Percentiles rank a stretch among this genome's conserved stretches.
phyloP scores from a whole-genome alignment of 2,113 vertebrate genomes.

The Mormoops blainvillei region DNA sequence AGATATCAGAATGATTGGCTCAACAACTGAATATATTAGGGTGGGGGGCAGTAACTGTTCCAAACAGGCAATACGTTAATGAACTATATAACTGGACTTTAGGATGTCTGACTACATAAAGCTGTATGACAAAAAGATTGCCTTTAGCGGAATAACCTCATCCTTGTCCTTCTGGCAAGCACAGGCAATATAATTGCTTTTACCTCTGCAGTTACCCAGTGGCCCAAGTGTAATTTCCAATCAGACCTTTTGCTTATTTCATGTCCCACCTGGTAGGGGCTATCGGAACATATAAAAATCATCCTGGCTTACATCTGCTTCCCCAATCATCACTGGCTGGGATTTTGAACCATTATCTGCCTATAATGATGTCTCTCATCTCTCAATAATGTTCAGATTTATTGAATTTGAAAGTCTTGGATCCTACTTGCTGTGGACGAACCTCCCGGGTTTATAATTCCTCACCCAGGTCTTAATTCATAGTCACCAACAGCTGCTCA shows the following conservation, averaged over 20 bases:
- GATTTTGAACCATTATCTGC: constrained; percentile 71
- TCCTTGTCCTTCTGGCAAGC: constrained; percentile 31
- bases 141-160: constrained; percentile 45
- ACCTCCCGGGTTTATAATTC: constrained; percentile 74
- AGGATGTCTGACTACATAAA: constrained; percentile 22
- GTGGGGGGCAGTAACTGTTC: not conserved
- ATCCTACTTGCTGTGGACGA: constrained; percentile 72
- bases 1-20: not conserved
- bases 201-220: constrained; percentile 51
- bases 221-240: constrained; percentile 70
- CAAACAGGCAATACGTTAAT: not conserved
- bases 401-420: constrained; percentile 81
- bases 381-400: constrained; percentile 76
- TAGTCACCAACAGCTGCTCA: constrained; percentile 78
- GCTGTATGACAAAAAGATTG: constrained; percentile 22
- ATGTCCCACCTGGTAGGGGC: constrained; percentile 69
- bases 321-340: constrained; percentile 74
- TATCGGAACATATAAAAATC: constrained; percentile 73
- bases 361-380: constrained; percentile 61
- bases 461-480: constrained; percentile 72
- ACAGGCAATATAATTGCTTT: constrained; percentile 48
- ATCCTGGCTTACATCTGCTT: constrained; percentile 78
- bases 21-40: not conserved
- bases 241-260: constrained; percentile 69
- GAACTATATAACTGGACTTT: constrained; percentile 21